These are phyloP conservation scores for Euphydryas editha DNA, from an alignment of 2,888 invertebrate species.

Conservation along the genomic window DNA sequence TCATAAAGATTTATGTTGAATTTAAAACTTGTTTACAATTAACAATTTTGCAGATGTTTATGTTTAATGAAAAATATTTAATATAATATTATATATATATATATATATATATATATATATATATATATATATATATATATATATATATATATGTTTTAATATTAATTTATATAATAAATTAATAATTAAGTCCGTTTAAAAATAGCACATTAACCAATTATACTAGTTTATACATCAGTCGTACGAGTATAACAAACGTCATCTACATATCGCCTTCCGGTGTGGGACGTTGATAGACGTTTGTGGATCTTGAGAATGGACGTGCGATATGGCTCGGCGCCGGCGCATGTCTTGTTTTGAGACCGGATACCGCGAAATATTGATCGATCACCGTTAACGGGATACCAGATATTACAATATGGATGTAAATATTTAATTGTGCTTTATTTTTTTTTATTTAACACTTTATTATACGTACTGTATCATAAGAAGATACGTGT, in stretches of 20 bases:
- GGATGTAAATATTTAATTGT: not conserved
- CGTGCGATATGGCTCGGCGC: slow-evolving; percentile 36
- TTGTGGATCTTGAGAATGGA: slow-evolving; percentile 51
- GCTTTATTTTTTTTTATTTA: too few species aligned
- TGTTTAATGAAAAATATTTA: too few species aligned
- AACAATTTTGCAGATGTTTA: too few species aligned
- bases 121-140: too few species aligned
- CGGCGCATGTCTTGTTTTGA: slow-evolving; percentile 27
- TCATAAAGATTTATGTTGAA: too few species aligned
- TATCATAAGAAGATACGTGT: too few species aligned
- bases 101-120: too few species aligned
- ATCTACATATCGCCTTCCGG: slow-evolving; percentile 51
- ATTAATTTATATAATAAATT: too few species aligned
- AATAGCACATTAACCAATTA: slow-evolving; percentile 21
- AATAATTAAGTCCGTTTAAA: slow-evolving; percentile 2
- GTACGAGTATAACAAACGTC: slow-evolving; percentile 31
- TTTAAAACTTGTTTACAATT: too few species aligned
- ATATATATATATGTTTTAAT: too few species aligned
- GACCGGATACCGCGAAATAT: slow-evolving; percentile 23
- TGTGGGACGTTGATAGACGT: slow-evolving; percentile 63
- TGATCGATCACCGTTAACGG: slow-evolving; percentile 3
- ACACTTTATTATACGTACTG: too few species aligned
- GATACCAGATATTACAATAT: slow-evolving; percentile 16
- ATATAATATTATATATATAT: too few species aligned
- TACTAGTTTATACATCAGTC: slow-evolving; percentile 30